phyloP scores from a whole-genome alignment of 2,113 vertebrate species.

The Burhinus bistriatus region DNA sequence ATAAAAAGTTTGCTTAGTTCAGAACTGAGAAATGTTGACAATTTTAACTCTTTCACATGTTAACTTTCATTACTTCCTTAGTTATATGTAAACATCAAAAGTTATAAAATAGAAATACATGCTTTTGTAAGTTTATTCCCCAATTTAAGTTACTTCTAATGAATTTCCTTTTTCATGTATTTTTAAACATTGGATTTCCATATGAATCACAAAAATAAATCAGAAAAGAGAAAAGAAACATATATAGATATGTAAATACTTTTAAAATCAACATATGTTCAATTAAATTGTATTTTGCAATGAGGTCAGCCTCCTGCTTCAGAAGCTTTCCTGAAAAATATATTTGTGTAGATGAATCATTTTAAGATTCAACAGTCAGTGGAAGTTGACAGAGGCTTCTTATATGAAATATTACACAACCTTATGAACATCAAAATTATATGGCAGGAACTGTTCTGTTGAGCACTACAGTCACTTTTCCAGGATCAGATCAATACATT shows the following conservation, averaged over 20 bases:
- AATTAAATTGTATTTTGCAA: slow-evolving; percentile 43
- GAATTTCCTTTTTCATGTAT: background rate
- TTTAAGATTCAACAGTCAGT: slow-evolving; percentile 47
- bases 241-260: background rate
- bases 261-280: slow-evolving; percentile 41
- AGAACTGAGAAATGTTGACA: background rate
- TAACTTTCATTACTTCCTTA: background rate
- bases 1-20: background rate
- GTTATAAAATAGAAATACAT: background rate
- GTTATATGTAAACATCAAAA: background rate
- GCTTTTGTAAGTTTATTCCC: background rate
- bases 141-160: background rate
- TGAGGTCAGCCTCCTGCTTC: slow-evolving; percentile 19
- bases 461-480: slow-evolving; percentile 25
- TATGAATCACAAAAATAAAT: slow-evolving; percentile 1
- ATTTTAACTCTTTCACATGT: background rate
- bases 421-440: slow-evolving; percentile 53
- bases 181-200: background rate
- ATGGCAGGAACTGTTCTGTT: slow-evolving; percentile 34
- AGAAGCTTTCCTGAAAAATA: slow-evolving; percentile 39
- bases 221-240: background rate
- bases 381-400: slow-evolving; percentile 56
- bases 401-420: slow-evolving; percentile 51
- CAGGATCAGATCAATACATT: slow-evolving; percentile 61
- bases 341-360: slow-evolving; percentile 52